Base-by-base conservation (phyloP, 2,113 vertebrate species). In the Myocastor coypus region DNA sequence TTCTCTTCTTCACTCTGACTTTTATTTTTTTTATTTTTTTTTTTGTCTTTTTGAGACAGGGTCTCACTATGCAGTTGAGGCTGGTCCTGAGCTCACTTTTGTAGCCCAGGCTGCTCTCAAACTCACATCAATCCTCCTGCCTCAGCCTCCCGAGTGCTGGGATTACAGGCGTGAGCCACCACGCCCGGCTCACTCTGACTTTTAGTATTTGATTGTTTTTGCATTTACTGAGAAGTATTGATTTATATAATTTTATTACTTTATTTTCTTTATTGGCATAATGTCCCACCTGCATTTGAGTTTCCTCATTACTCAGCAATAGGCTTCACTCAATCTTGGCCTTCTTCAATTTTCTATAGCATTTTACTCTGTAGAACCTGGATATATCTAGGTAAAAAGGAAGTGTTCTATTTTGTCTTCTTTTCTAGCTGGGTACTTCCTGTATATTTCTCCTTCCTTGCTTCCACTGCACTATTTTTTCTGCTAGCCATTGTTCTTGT, bases 171-270 rank as follows among this genome's bases (percentile, higher is more conserved):
- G n/a, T n/a, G n/a, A n/a, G n/a, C n/a, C n/a, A n/a, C n/a, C n/a
- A n/a, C n/a, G n/a, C n/a, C n/a, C n/a, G n/a, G n/a, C n/a, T 37
- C 69, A 42, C 1, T 87, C 28, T 68, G 37, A 87, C 12, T 66
- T 84, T 80, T 84, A 59, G 32, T 82, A 63, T 71, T 89, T 61
- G 34, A 46, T 88, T 85, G 94, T 28, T n/a, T 83, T 88, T 85
- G 7, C 83, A 20, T 73, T 93, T 83, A 64, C 6, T 82, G 50
- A 92, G 22, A 59, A 71, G 9, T 71, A 32, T 88, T 24, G 34
- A 52, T 82, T 91, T 83, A 87, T 93, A 19, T 57, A 3, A 40
- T 87, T 87, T 90, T 93, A 87, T 86, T 16, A 42, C 3, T 88
- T 92, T 46, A 77, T 63, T 88, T 78, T 88, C 66, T 37, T 85